Conservation (phyloP, 2,888 invertebrate genomes). For the Chrysolina americana region DNA sequence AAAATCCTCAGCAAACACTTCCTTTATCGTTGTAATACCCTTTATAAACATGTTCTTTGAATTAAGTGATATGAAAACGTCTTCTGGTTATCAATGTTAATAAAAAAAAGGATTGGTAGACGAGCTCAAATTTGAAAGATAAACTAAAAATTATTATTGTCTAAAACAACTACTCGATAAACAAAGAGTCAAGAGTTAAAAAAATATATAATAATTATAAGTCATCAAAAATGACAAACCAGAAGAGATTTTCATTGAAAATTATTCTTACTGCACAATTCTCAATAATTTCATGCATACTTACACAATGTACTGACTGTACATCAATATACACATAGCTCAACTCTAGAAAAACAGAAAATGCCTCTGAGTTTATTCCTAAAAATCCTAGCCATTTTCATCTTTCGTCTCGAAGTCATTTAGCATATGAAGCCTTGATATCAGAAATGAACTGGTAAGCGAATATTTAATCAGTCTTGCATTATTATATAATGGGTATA, state of each 20-base stretch:
- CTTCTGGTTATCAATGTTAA: neutral
- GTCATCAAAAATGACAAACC: neutral
- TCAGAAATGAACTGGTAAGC: slow-evolving; percentile 37
- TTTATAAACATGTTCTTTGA: slow-evolving; percentile 31
- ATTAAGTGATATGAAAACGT: slow-evolving; percentile 15
- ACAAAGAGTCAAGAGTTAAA: no score
- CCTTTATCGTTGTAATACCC: slow-evolving; percentile 37
- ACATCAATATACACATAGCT: slow-evolving; percentile 6
- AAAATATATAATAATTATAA: no score
- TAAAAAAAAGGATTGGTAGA: no score
- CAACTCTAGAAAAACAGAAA: neutral
- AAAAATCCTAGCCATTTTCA: neutral
- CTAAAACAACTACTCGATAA: no score
- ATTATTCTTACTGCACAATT: neutral
- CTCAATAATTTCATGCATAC: neutral
- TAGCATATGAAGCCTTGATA: slow-evolving; percentile 27
- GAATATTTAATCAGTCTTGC: slow-evolving; percentile 57
- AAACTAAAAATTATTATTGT: no score
- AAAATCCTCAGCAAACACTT: slow-evolving; percentile 59
- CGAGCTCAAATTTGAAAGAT: no score
- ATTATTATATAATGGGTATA: slow-evolving; percentile 56
- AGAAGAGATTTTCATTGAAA: slow-evolving; percentile 6
- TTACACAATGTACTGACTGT: neutral
- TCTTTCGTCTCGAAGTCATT: neutral
- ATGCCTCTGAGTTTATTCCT: neutral